Percentiles rank a stretch among this genome's conserved stretches.
These are phyloP conservation scores for Wiebesia pumilae DNA, from an alignment of 1,140 invertebrate genomes.

Conservation along the genomic window DNA sequence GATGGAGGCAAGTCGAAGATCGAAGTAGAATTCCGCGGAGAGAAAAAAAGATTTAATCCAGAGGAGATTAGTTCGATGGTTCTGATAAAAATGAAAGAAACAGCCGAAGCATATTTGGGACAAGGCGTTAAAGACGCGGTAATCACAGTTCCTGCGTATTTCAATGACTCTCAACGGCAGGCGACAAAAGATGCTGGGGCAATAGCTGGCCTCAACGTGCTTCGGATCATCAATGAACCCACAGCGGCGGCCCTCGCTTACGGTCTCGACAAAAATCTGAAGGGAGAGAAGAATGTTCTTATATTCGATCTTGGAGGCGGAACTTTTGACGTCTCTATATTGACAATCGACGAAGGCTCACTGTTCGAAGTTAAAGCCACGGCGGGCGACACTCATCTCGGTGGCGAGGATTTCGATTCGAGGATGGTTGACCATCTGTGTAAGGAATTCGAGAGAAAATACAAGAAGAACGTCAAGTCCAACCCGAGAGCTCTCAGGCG, in stretches of 20 bases:
- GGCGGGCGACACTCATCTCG: slow-evolving; percentile 84
- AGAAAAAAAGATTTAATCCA: slow-evolving; percentile 83
- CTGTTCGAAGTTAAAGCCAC: slow-evolving; percentile 88
- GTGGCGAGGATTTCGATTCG: slow-evolving; percentile 90
- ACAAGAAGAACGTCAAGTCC: slow-evolving; percentile 71
- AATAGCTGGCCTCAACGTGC: slow-evolving; percentile 82
- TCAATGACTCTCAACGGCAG: slow-evolving; percentile 82
- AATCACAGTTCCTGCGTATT: too few species aligned
- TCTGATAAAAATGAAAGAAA: too few species aligned
- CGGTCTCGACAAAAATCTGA: slow-evolving; percentile 86
- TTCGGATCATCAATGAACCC: slow-evolving; percentile 88
- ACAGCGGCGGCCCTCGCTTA: slow-evolving; percentile 87
- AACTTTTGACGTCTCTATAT: slow-evolving; percentile 90
- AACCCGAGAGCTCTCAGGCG: slow-evolving; percentile 77
- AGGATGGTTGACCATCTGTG: slow-evolving; percentile 84
- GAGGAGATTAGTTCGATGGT: slow-evolving; percentile 91
- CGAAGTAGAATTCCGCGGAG: slow-evolving; percentile 83
- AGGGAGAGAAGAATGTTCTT: slow-evolving; percentile 84
- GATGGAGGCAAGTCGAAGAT: slow-evolving; percentile 80
- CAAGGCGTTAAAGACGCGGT: too few species aligned
- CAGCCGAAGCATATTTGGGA: too few species aligned
- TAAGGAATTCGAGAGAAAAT: slow-evolving; percentile 77
- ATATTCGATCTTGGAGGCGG: slow-evolving; percentile 86
- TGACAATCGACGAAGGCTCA: slow-evolving; percentile 90
- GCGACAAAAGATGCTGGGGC: slow-evolving; percentile 81